Conservation (phyloP, 2,888 invertebrate species). For the Incurvaria masculella region DNA sequence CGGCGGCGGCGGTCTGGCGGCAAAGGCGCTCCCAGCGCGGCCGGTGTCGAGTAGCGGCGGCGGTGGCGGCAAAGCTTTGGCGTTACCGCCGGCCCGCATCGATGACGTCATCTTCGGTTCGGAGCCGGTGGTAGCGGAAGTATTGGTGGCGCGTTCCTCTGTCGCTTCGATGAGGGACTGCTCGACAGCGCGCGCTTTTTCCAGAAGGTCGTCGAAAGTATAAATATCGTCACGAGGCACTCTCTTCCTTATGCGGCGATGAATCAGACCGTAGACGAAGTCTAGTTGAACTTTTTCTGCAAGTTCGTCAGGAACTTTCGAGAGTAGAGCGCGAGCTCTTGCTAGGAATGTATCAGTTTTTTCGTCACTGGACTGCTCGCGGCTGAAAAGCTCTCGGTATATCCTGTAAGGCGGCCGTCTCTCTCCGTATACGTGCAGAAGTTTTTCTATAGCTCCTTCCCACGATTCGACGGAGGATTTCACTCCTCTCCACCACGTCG, state of each 20-base stretch:
- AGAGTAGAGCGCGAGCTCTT: constrained; percentile 5
- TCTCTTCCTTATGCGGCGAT: constrained; percentile 12
- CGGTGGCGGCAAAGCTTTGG: too few species aligned
- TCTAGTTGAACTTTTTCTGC: constrained; percentile 10
- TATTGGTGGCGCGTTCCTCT: too few species aligned
- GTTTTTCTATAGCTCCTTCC: background rate
- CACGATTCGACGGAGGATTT: background rate
- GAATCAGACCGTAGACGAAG: constrained; percentile 15
- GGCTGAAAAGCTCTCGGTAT: background rate
- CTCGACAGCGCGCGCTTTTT: background rate
- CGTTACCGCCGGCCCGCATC: too few species aligned
- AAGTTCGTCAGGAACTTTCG: constrained; percentile 4
- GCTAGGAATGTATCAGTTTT: background rate
- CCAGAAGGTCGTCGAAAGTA: background rate
- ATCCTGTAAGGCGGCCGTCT: background rate
- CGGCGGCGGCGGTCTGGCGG: too few species aligned
- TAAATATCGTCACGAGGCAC: constrained; percentile 6
- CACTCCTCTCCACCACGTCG: constrained; percentile 15
- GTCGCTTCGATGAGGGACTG: too few species aligned
- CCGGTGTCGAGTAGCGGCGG: too few species aligned
- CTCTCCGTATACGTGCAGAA: background rate
- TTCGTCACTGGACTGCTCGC: constrained; percentile 2
- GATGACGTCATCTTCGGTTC: too few species aligned
- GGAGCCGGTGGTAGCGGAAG: too few species aligned
- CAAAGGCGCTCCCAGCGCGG: too few species aligned